phyloP scores from a whole-genome alignment of 2,113 vertebrate species.

The Dasypus novemcinctus region DNA sequence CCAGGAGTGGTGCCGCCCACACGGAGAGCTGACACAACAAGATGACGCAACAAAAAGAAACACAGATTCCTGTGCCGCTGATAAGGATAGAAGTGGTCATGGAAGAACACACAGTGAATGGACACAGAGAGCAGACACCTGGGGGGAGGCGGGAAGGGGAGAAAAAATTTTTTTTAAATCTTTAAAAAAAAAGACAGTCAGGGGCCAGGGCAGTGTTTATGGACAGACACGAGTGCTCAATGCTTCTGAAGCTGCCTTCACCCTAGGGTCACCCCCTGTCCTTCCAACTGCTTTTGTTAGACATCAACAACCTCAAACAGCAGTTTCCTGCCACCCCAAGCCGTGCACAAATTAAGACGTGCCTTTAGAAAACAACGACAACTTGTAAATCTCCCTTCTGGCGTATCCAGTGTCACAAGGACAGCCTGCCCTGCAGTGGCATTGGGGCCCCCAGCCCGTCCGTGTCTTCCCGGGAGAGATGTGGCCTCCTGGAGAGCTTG shows the following conservation, averaged over 20 bases:
- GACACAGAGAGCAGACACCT: too few species aligned
- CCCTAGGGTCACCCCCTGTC: not conserved
- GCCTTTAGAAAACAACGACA: not conserved
- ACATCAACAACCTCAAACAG: not conserved
- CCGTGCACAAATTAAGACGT: too few species aligned
- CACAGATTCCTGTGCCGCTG: too few species aligned
- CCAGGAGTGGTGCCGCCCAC: too few species aligned
- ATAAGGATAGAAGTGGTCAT: too few species aligned
- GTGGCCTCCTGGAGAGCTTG: not conserved
- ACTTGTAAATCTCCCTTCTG: not conserved
- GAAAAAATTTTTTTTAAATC: too few species aligned
- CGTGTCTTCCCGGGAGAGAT: not conserved
- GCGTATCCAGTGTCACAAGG: not conserved
- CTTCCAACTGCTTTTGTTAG: not conserved
- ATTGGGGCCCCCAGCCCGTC: not conserved
- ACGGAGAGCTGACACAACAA: too few species aligned
- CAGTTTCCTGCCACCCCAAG: not conserved
- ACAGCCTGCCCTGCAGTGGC: too few species aligned
- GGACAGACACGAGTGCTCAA: not conserved
- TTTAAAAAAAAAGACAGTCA: too few species aligned
- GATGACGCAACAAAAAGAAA: too few species aligned
- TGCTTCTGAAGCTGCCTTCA: not conserved
- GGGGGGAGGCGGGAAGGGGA: too few species aligned
- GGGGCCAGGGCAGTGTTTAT: not conserved
- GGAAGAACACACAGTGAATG: too few species aligned